Evolutionary conservation across 2,888 invertebrate genomes (phyloP).

Genomic region (Tinea semifulvella): DNA sequence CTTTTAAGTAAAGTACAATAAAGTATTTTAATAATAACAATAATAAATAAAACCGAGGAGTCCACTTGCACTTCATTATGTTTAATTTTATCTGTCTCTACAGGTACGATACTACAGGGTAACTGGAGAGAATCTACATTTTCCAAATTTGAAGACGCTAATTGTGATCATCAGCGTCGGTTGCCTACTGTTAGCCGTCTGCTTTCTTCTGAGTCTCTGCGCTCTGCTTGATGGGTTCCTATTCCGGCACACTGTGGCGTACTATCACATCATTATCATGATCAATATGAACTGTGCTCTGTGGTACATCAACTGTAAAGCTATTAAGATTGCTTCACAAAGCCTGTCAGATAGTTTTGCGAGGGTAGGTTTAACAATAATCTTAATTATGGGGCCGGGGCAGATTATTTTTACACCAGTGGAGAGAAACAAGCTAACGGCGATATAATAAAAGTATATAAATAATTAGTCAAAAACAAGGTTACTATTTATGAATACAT

Average conservation of each 20-base stretch:
- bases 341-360: constrained; percentile 62
- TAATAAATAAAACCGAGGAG: too few species aligned
- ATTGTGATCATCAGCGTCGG: constrained; percentile 71
- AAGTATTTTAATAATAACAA: too few species aligned
- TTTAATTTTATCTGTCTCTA: too few species aligned
- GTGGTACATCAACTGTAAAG: constrained; percentile 76
- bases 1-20: too few species aligned
- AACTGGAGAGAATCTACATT: constrained; percentile 68
- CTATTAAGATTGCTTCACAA: constrained; percentile 70
- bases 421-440: too few species aligned
- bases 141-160: constrained; percentile 67
- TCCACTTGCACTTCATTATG: too few species aligned
- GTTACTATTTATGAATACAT: too few species aligned
- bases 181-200: constrained; percentile 67
- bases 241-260: constrained; percentile 69
- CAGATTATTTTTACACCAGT: too few species aligned
- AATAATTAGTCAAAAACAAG: too few species aligned
- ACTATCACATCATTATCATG: constrained; percentile 74
- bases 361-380: constrained; percentile 37
- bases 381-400: too few species aligned
- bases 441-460: too few species aligned
- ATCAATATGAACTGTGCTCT: constrained; percentile 77
- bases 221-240: constrained; percentile 71
- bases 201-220: constrained; percentile 68
- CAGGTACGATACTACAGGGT: constrained; percentile 66